Conservation (phyloP, 2,888 invertebrate genomes). For the Rotaria magnacalcarata region DNA sequence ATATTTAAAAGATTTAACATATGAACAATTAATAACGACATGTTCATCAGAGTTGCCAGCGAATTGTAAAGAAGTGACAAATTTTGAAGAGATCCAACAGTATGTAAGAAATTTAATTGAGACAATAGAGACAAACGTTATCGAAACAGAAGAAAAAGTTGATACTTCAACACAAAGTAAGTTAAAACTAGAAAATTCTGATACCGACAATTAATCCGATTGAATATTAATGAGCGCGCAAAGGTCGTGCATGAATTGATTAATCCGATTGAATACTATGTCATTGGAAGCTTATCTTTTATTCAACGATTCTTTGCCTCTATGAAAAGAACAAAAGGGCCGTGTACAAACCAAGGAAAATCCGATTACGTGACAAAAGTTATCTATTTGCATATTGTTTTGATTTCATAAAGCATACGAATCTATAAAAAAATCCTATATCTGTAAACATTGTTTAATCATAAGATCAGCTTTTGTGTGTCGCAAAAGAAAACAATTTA, state of each 20-base stretch:
- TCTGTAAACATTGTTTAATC: no score
- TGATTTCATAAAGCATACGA: no score
- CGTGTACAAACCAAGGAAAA: no score
- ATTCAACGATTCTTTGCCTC: not conserved
- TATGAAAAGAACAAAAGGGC: not conserved
- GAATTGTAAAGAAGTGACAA: not conserved
- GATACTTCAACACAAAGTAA: not conserved
- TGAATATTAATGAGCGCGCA: no score
- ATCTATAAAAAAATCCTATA: no score
- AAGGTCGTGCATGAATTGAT: not conserved
- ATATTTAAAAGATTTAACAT: slow-evolving; percentile 11
- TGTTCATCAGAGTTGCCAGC: not conserved
- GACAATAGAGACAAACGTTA: not conserved
- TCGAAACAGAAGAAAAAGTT: no score
- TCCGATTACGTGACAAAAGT: no score
- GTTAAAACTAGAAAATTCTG: not conserved
- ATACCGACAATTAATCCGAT: no score
- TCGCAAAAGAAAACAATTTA: no score
- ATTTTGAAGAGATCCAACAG: not conserved
- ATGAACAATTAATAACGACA: not conserved
- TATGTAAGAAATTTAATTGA: not conserved
- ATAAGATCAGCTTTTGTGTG: no score
- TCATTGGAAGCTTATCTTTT: not conserved
- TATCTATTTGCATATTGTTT: no score
- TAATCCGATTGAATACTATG: not conserved